These are phyloP conservation scores for Ceyx cyanopectus DNA, from an alignment of 2,113 vertebrate genomes.

Conservation along the genomic window DNA sequence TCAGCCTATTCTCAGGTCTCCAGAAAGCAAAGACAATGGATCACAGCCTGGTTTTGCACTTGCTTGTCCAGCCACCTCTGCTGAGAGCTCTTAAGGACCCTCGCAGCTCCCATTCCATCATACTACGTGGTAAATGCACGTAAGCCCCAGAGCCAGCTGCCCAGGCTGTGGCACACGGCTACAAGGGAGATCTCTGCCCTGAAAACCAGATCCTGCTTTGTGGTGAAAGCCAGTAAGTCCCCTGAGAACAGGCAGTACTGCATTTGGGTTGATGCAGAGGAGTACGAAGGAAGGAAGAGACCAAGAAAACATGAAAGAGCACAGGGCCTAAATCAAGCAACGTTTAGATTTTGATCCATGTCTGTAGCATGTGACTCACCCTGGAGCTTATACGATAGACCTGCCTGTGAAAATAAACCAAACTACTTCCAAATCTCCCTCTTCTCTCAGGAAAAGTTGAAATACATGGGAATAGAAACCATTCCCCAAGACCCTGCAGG, in stretches of 20 bases:
- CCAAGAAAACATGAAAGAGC: background rate
- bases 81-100: background rate
- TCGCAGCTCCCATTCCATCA: background rate
- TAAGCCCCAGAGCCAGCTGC: background rate
- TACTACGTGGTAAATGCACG: background rate
- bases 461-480: background rate
- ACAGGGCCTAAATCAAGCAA: background rate
- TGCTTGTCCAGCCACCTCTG: background rate
- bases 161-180: background rate
- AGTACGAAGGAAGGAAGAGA: background rate
- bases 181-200: background rate
- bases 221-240: background rate
- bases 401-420: background rate
- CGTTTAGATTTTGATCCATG: background rate
- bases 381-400: background rate
- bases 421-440: background rate
- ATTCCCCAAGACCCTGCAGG: background rate
- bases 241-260: background rate
- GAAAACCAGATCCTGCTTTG: background rate
- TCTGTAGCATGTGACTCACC: background rate
- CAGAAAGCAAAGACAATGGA: background rate
- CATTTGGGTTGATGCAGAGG: background rate
- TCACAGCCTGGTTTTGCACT: background rate
- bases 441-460: background rate
- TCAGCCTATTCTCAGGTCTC: background rate